Base-by-base conservation (phyloP, 2,113 vertebrate species). In the Saccopteryx leptura region DNA sequence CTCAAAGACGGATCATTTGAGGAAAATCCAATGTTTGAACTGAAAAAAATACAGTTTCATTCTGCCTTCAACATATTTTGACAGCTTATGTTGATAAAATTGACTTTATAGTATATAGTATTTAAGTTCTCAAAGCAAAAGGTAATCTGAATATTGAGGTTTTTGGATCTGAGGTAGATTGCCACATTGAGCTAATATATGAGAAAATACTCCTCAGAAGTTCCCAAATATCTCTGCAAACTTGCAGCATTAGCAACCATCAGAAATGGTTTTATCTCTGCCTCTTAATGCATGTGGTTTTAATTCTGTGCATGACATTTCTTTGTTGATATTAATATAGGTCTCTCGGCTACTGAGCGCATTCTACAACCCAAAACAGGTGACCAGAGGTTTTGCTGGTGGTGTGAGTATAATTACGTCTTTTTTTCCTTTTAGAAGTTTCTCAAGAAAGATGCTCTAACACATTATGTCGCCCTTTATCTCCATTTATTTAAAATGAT, bases 261-360 rank as follows among this genome's bases (percentile, higher is more conserved):
- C 54, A 71, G n/a, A 54, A 12, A 26, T 39, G 83, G 7, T 15
- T 86, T n/a, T 2, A 1, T 56, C 5, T 80, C 60, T 10, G 4
- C 7, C 5, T 21, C 72, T 82, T 24, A 21, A 54, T 19, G 0
- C 28, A 0, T 39, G n/a, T 75, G 71, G 17, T 33, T 81, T 81
- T 76, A 75, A 28, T 93, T 90, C 85, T 89, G 14, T 76, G 56
- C 3, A 0, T 97, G 66, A 96, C 33, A 2, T 88, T 63, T 97
- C 61, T 97, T 83, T 94, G 81, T 96, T 95, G 87, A 21, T 93
- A 26, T 87, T 91, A 76, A 95, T 82, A 28, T 95, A 99, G 99
- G 98, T 99, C 96, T 99, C 99, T 90, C 98, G 98, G 84, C 98
- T 99, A 81, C 98, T 99, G 93, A 98, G 99, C 92, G 99, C 98